phyloP scores from a whole-genome alignment of 2,113 vertebrate species.

The Hemibagrus wyckioides region DNA sequence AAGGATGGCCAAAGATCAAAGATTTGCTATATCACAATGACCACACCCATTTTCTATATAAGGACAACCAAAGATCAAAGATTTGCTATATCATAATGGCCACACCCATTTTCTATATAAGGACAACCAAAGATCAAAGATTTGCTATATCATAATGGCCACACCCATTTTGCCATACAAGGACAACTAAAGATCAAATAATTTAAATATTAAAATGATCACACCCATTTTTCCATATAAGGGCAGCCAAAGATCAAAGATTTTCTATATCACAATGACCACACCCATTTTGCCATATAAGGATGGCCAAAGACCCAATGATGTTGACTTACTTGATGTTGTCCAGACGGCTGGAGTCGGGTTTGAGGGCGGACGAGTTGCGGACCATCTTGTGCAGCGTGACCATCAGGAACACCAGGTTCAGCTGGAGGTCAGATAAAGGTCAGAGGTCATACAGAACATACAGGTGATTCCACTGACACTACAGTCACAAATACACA shows the following conservation, averaged over 20 bases:
- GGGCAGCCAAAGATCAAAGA: too few species aligned
- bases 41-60: not conserved
- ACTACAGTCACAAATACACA: not conserved
- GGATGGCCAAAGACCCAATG: too few species aligned
- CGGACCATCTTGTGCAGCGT: slow-evolving; percentile 93
- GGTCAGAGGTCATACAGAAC: not conserved
- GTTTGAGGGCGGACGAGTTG: slow-evolving; percentile 87
- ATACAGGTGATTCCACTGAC: not conserved
- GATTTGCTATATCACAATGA: not conserved
- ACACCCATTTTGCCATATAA: not conserved
- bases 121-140: not conserved
- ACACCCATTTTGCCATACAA: too few species aligned
- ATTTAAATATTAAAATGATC: too few species aligned
- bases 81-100: not conserved
- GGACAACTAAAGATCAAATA: too few species aligned
- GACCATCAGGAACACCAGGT: slow-evolving; percentile 90
- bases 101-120: not conserved
- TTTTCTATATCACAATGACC: not conserved
- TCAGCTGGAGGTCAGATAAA: slow-evolving; percentile 73
- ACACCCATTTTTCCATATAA: too few species aligned
- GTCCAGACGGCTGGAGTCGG: slow-evolving; percentile 87
- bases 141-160: too few species aligned
- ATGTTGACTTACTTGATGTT: slow-evolving; percentile 90
- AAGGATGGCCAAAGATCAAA: not conserved
- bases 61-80: not conserved